These are phyloP conservation scores for Drosophila austrosaltans DNA, from an alignment of 2,888 invertebrate species.

Conservation along the genomic window DNA sequence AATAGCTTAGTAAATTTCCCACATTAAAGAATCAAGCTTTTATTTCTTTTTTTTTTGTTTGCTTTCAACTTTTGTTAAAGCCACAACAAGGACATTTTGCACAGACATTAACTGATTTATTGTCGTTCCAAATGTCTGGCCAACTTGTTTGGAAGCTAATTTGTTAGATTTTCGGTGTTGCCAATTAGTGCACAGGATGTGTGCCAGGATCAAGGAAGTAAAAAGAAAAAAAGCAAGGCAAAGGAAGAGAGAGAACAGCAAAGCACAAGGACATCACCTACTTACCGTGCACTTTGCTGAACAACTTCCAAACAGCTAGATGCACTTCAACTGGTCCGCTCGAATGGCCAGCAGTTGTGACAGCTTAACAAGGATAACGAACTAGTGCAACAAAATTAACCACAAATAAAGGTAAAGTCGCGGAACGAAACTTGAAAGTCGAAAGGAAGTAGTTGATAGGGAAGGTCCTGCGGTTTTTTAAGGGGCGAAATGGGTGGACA, in stretches of 20 bases:
- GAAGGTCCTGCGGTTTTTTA: constrained; percentile 3
- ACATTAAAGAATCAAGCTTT: constrained; percentile 40
- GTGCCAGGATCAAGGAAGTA: constrained; percentile 66
- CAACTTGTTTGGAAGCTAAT: constrained; percentile 36
- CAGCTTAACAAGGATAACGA: constrained; percentile 42
- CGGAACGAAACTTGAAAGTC: constrained; percentile 49
- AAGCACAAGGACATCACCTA: constrained; percentile 7
- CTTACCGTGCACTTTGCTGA: constrained; percentile 50
- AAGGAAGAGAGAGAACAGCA: too few relatives aligned
- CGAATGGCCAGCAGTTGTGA: constrained; percentile 22
- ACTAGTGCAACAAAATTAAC: constrained; percentile 41
- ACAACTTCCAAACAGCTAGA: constrained; percentile 32
- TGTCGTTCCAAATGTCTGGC: constrained; percentile 47
- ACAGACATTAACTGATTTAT: constrained; percentile 75
- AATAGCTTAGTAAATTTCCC: constrained; percentile 60
- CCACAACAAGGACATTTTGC: constrained; percentile 56
- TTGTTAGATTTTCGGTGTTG: constrained; percentile 71
- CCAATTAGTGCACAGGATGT: constrained; percentile 66
- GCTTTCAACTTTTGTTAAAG: constrained; percentile 44
- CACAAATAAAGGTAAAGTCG: constrained; percentile 63
- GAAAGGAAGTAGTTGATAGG: constrained; percentile 62
- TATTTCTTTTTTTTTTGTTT: constrained; percentile 55
- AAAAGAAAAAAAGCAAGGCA: constrained; percentile 28
- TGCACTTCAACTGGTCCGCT: constrained; percentile 9
- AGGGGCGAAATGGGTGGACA: not conserved